Conservation (phyloP, 2,888 invertebrate genomes). For the Bruchidius siliquastri region DNA sequence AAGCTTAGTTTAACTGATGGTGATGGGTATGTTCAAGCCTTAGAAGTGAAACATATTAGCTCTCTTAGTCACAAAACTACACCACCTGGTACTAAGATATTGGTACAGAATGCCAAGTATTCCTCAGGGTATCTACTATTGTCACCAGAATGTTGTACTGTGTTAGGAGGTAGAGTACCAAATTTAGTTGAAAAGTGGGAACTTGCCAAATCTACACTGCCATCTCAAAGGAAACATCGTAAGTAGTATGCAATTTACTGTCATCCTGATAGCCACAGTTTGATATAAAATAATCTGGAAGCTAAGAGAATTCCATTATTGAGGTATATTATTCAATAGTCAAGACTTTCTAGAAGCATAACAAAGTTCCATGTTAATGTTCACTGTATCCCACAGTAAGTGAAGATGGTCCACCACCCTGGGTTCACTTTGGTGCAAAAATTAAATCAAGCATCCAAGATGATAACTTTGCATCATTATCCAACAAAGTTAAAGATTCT, state of each 20-base stretch:
- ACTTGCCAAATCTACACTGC: slow-evolving; percentile 48
- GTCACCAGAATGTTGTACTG: slow-evolving; percentile 59
- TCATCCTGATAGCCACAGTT: too few relatives aligned
- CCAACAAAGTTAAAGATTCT: slow-evolving; percentile 54
- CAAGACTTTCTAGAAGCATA: not conserved
- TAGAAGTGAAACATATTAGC: slow-evolving; percentile 71
- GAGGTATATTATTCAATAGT: too few relatives aligned
- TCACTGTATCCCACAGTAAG: slow-evolving; percentile 45
- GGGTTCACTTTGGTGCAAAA: slow-evolving; percentile 87
- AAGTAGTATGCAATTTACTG: slow-evolving; percentile 12
- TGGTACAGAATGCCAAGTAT: slow-evolving; percentile 58
- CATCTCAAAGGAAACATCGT: slow-evolving; percentile 27
- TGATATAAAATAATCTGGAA: too few relatives aligned
- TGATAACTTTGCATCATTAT: slow-evolving; percentile 68
- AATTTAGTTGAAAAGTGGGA: slow-evolving; percentile 88
- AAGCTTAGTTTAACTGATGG: slow-evolving; percentile 85
- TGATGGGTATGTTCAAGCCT: slow-evolving; percentile 67
- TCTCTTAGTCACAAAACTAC: slow-evolving; percentile 69
- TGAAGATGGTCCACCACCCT: slow-evolving; percentile 81
- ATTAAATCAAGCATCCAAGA: slow-evolving; percentile 55
- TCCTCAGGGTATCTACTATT: slow-evolving; percentile 65
- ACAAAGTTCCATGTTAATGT: not conserved
- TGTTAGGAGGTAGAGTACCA: slow-evolving; percentile 81
- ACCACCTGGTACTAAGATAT: slow-evolving; percentile 77
- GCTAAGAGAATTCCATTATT: too few relatives aligned